A percentile compares a stretch with the other conserved stretches of the same genome.
phyloP scores from a whole-genome alignment of 2,113 vertebrate species.

The Phocoena sinus region DNA sequence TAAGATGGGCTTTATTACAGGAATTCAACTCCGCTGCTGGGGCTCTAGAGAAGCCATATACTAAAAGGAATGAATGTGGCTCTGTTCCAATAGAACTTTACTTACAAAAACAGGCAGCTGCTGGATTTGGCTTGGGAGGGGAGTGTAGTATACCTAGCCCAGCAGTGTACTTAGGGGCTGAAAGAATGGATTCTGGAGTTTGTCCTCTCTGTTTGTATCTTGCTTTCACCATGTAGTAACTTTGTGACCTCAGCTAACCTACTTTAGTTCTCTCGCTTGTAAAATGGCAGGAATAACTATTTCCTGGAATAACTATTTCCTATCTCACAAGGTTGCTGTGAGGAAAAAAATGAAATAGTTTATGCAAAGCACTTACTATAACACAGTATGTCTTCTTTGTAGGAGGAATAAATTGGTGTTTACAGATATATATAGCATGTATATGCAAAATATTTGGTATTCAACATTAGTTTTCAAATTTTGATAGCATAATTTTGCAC shows the following conservation, averaged over 20 bases:
- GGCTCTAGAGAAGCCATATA: not conserved
- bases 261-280: not conserved
- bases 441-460: not conserved
- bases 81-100: not conserved
- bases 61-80: not conserved
- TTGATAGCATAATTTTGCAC: not conserved
- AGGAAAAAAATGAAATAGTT: constrained; percentile 30
- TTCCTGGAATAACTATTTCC: not conserved
- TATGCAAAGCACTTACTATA: not conserved
- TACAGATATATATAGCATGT: not conserved
- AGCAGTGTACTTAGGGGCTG: too few species aligned
- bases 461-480: not conserved
- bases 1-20: not conserved
- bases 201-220: not conserved
- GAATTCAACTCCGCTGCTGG: not conserved
- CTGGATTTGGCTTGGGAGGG: not conserved
- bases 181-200: not conserved
- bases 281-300: not conserved
- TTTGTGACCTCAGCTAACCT: not conserved
- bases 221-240: not conserved
- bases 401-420: not conserved
- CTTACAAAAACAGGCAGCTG: not conserved
- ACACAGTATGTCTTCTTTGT: not conserved
- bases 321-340: not conserved
- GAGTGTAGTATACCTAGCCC: not conserved